These are phyloP conservation scores for Ichneumoninae sp. DNA, from an alignment of 2,888 invertebrate species.

Conservation along the genomic window DNA sequence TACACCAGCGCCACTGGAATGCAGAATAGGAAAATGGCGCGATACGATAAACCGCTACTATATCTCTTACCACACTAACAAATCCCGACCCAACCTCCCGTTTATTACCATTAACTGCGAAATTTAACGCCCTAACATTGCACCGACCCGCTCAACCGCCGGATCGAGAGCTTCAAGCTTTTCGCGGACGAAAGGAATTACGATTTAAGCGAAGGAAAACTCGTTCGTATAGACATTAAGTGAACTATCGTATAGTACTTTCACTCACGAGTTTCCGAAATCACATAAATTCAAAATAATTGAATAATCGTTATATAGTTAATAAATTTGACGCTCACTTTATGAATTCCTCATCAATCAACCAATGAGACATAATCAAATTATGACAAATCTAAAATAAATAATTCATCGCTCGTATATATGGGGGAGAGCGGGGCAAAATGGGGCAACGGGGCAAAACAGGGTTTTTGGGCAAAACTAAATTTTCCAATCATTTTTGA, in stretches of 20 bases:
- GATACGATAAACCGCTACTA: conserved; percentile 26
- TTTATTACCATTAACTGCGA: conserved; percentile 54
- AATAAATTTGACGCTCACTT: neutral
- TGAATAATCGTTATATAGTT: neutral
- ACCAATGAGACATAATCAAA: neutral
- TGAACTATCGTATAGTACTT: neutral
- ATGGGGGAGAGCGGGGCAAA: too few species aligned
- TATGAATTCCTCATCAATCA: neutral
- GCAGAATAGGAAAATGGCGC: conserved; percentile 28
- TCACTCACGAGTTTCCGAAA: neutral
- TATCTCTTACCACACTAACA: conserved; percentile 33
- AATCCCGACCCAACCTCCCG: conserved; percentile 36
- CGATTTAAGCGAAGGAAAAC: neutral
- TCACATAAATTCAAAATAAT: neutral
- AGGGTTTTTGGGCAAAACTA: too few species aligned
- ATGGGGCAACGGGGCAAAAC: too few species aligned
- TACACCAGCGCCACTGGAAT: neutral
- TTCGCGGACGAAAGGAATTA: conserved; percentile 9
- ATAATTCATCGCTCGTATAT: neutral
- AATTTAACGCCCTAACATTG: conserved; percentile 54
- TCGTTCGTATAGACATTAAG: neutral
- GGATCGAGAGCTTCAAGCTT: conserved; percentile 24
- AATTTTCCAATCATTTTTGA: too few species aligned
- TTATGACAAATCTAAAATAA: neutral
- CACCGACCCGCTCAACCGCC: conserved; percentile 27